These are phyloP conservation scores for Bothrops jararaca DNA, from an alignment of 2,113 vertebrate species.

Conservation along the genomic window DNA sequence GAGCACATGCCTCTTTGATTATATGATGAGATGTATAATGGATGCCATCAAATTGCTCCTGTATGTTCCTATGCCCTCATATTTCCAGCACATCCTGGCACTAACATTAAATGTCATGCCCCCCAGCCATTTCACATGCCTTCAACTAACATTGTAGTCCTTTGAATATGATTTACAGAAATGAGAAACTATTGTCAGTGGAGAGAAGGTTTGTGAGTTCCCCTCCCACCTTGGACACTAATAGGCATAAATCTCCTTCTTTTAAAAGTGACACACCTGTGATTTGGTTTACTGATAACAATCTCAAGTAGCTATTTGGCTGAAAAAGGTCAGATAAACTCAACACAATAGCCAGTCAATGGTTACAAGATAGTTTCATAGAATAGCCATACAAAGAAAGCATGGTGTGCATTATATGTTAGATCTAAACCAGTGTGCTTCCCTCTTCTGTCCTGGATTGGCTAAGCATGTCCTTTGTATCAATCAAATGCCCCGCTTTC, in stretches of 20 bases:
- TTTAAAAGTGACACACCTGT: not conserved
- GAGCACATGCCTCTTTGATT: not conserved
- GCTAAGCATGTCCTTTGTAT: not conserved
- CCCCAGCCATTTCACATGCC: not conserved
- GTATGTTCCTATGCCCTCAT: not conserved
- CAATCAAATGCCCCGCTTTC: not conserved
- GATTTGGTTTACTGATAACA: not conserved
- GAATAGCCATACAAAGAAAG: not conserved
- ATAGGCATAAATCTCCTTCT: not conserved
- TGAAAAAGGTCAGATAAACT: not conserved
- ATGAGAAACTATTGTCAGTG: not conserved
- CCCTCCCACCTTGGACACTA: not conserved
- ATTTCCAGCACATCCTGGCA: not conserved
- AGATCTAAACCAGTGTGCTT: not conserved
- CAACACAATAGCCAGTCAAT: not conserved
- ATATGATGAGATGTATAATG: not conserved
- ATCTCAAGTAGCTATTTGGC: not conserved
- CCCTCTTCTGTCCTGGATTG: not conserved
- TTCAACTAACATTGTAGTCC: not conserved
- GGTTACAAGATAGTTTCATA: not conserved
- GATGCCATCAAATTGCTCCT: not conserved
- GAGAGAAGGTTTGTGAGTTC: not conserved
- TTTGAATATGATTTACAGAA: not conserved
- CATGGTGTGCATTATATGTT: not conserved
- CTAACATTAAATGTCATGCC: not conserved